phyloP scores from a whole-genome alignment of 23 tunicate genomes.

The Ciona savignyi region DNA sequence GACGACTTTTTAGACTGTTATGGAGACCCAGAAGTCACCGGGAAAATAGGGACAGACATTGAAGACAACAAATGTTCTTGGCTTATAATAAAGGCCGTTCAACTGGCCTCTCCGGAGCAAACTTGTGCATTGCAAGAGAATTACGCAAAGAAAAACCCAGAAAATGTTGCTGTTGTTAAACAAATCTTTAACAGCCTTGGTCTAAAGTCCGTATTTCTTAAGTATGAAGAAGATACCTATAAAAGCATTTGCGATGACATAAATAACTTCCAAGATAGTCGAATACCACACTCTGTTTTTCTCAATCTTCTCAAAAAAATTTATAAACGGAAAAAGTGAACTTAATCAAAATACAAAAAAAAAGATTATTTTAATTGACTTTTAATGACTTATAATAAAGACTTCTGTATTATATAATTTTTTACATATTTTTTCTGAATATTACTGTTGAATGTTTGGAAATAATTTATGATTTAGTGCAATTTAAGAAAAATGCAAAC shows the following conservation, averaged over 20 bases:
- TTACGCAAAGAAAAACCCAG: conserved; percentile 63
- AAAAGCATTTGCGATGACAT: conserved; percentile 17
- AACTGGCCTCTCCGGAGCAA: conserved; percentile 26
- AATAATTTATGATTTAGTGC: too few species aligned
- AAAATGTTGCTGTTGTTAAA: conserved; percentile 28
- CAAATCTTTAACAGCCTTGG: conserved; percentile 36
- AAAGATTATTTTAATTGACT: too few species aligned
- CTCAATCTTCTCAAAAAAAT: conserved; percentile 55
- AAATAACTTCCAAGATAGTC: conserved; percentile 1
- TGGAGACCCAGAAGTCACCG: conserved; percentile 88
- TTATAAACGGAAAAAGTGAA: conserved; percentile 62
- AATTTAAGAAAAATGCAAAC: too few species aligned
- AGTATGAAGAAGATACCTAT: conserved; percentile 55
- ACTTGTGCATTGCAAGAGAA: conserved; percentile 21
- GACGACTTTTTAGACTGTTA: conserved; percentile 85
- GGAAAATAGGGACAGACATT: conserved; percentile 97
- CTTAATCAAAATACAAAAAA: neutral
- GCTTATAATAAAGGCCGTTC: conserved; percentile 76
- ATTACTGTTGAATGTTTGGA: too few species aligned
- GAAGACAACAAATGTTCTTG: conserved; percentile 92
- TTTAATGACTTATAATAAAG: too few species aligned
- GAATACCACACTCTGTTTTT: conserved; percentile 47
- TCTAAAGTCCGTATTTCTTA: conserved; percentile 24
- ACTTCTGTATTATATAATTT: too few species aligned
- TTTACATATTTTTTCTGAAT: too few species aligned